Evolutionary conservation across 2,797 vertebrate species (phyloP).

Genomic region (Eulemur rubriventer): DNA sequence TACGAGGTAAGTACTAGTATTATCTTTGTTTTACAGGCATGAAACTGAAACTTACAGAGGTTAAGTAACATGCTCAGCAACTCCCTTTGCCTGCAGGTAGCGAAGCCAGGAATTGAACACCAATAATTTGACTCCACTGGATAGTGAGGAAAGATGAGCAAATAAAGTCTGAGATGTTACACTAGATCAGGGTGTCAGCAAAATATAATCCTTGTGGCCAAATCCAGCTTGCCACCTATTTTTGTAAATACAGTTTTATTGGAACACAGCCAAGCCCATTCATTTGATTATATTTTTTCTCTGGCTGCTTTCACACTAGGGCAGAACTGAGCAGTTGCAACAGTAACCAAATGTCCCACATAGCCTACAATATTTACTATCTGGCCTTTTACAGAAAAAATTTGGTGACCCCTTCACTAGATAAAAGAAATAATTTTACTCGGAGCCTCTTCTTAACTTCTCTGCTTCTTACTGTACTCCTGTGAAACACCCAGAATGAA

Average conservation of each 20-base stretch:
- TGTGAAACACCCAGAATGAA: neutral
- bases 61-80: neutral
- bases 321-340: neutral
- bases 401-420: neutral
- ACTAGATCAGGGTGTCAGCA: neutral
- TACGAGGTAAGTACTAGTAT: neutral
- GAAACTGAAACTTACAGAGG: neutral
- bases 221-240: neutral
- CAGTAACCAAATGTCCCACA: neutral
- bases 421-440: neutral
- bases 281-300: neutral
- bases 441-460: neutral
- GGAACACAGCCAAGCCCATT: neutral
- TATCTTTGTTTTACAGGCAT: neutral
- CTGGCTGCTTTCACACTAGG: neutral
- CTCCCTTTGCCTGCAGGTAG: neutral
- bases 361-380: neutral
- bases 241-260: slow-evolving; percentile 38
- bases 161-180: neutral
- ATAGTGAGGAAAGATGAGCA: neutral
- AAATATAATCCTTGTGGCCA: neutral
- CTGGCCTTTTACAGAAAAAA: neutral
- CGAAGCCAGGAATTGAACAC: neutral
- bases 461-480: neutral
- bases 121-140: neutral